These are phyloP conservation scores for Apocrypta bakeri DNA, from an alignment of 1,140 invertebrate species.

Conservation along the genomic window DNA sequence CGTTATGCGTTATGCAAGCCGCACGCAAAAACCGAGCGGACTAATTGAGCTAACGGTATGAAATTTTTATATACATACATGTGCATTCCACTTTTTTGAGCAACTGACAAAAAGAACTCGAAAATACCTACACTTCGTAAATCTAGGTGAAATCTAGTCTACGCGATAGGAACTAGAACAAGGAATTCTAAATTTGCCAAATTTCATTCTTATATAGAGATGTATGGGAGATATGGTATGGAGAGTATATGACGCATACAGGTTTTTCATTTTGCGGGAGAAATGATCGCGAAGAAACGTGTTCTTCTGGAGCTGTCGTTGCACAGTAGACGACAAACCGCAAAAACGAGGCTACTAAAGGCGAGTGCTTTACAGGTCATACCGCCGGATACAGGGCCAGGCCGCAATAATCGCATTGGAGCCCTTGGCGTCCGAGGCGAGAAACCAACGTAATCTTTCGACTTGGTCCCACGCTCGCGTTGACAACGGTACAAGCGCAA, in stretches of 20 bases:
- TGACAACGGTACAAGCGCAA: not conserved
- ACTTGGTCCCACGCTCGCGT: conserved; percentile 7
- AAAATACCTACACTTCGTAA: too few species aligned
- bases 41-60: conserved; percentile 26
- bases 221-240: too few species aligned
- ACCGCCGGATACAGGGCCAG: conserved; percentile 49
- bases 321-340: conserved; percentile 7
- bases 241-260: not conserved
- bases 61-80: not conserved
- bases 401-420: conserved; percentile 1
- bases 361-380: not conserved
- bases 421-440: not conserved
- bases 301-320: not conserved
- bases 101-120: not conserved
- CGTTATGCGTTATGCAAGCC: conserved; percentile 12
- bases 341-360: too few species aligned
- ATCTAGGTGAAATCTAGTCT: too few species aligned
- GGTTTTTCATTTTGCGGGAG: too few species aligned
- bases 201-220: too few species aligned
- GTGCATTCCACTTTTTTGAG: not conserved
- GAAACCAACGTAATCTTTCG: not conserved
- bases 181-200: too few species aligned
- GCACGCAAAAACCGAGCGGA: conserved; percentile 13
- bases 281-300: not conserved
- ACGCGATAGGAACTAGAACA: too few species aligned